Base-by-base conservation (phyloP, 2,888 invertebrate genomes). In the Atrina japonica region DNA sequence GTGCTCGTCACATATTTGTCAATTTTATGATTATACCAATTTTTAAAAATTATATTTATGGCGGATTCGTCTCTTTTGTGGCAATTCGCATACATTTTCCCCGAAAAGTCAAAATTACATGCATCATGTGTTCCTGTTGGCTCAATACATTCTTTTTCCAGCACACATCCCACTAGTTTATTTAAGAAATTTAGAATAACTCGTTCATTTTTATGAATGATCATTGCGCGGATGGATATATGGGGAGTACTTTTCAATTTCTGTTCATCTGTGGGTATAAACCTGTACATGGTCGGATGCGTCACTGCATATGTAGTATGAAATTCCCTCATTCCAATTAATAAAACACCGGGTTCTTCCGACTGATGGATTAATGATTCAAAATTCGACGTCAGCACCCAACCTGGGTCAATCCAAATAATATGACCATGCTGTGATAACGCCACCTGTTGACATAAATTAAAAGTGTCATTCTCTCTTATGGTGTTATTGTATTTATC, bases 11-110 rank as follows among this genome's bases (percentile, higher is more conserved):
- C 21, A 29, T 29, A 53, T 18, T 6, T 16, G 7, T n/a, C 53
- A 3, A 35, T 73, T 47, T 90, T 84, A 75, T 84, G 90, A 56
- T 84, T 53, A 69, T 87, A 87, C 78, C 80, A 80, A 35, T 90
- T 89, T 69, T 88, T 88, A 27, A 90, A 61, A 18, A 91, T 77
- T 6, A 91, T 82, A 71, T 91, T 91, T 16, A 91, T 76, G 6
- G 89, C 90, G 0, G 90, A 89, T 78, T 90, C 89, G 60, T 90
- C 89, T 59, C 81, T 90, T 11, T 88, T 68, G 75, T 91, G 90
- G 64, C 90, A 90, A 27, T 77, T 71, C 7, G 85, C 87, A 60
- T 82, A 82, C 18, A 67, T 68, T n/a, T 74, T 72, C 7, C 77
- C 76, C 5, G 81, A 76, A 21, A 81, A 69, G 3, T 83, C 79